phyloP scores from a whole-genome alignment of 2,113 vertebrate genomes.

The Oxygymnocypris stewartii region DNA sequence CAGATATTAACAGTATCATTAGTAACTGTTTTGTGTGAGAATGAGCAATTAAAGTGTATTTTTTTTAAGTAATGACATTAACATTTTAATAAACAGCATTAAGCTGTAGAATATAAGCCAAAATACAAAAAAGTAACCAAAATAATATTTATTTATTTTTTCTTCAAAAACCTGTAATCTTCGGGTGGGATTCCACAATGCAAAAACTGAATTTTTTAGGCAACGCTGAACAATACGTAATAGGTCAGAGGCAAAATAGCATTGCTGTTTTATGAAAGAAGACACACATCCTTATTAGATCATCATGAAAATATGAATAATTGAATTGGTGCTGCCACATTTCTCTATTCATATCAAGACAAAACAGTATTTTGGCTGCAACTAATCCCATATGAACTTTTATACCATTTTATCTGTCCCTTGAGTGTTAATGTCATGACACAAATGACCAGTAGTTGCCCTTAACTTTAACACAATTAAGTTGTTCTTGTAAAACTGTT shows the following conservation, averaged over 20 bases:
- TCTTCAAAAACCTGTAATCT: not conserved
- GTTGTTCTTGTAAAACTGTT: constrained; percentile 27
- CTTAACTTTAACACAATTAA: constrained; percentile 46
- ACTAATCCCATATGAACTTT: not conserved
- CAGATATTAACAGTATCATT: no score
- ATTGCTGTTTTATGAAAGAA: constrained; percentile 16
- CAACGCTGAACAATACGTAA: constrained; percentile 8
- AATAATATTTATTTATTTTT: not conserved
- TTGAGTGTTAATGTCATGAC: constrained; percentile 3
- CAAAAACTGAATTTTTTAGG: not conserved
- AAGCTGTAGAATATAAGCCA: no score
- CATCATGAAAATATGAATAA: constrained; percentile 1
- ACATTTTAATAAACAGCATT: no score
- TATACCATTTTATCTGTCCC: constrained; percentile 9
- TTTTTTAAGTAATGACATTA: no score
- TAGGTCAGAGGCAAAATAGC: constrained; percentile 26
- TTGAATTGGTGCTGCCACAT: constrained; percentile 9
- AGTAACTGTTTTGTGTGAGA: no score
- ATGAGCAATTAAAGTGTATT: no score
- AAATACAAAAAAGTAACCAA: no score
- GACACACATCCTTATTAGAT: constrained; percentile 13
- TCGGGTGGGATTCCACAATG: not conserved
- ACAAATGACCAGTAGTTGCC: constrained; percentile 20
- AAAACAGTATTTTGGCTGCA: constrained; percentile 3
- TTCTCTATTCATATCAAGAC: not conserved